Percentiles rank a stretch among this genome's conserved stretches.
Conservation (phyloP, 2,888 invertebrate species). For the Sthenelais limicola region DNA sequence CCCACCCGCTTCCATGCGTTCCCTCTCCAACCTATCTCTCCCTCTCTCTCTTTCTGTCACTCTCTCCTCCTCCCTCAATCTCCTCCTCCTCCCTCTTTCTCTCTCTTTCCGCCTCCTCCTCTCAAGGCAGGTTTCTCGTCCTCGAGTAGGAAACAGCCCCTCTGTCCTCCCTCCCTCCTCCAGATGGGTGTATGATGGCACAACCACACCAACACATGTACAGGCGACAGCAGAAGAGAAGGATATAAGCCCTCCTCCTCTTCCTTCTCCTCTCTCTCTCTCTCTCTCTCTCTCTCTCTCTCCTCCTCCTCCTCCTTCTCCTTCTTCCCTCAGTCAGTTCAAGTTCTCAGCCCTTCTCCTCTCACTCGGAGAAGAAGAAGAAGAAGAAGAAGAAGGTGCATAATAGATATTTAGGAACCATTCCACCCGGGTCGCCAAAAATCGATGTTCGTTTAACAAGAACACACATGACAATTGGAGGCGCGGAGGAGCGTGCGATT, state of each 20-base stretch:
- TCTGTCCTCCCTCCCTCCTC: conserved; percentile 4
- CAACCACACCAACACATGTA: no score
- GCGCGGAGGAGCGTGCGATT: not conserved
- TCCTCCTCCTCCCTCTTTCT: conserved; percentile 13
- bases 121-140: not conserved
- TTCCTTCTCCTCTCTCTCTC: not conserved
- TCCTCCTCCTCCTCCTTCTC: conserved; percentile 21
- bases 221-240: no score
- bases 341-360: no score
- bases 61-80: not conserved
- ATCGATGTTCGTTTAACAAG: conserved; percentile 20
- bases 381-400: no score
- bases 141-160: not conserved
- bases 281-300: not conserved
- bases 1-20: not conserved
- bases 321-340: no score
- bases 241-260: no score
- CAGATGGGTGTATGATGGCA: no score
- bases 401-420: conserved; percentile 1
- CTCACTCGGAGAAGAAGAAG: no score
- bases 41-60: not conserved
- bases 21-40: not conserved
- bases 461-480: conserved; percentile 12
- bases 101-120: not conserved
- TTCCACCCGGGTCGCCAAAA: not conserved